These are phyloP conservation scores for Papilio gigon DNA, from an alignment of 2,888 invertebrate species.

Conservation along the genomic window DNA sequence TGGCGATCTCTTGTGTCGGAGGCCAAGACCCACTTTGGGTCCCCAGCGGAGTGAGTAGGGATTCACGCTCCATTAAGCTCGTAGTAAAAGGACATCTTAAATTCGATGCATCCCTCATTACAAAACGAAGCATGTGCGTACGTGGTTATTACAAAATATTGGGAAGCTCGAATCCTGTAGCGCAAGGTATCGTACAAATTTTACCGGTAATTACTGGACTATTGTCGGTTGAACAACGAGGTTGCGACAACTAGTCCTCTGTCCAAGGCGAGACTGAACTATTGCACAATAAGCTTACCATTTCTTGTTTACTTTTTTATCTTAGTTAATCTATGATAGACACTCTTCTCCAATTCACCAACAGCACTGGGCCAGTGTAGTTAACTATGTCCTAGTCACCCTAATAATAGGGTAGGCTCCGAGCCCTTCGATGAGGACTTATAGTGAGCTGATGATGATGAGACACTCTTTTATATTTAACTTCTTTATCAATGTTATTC, in stretches of 20 bases:
- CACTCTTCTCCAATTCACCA: neutral
- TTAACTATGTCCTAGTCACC: no score
- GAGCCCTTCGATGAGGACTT: no score
- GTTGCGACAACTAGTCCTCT: slow-evolving; percentile 35
- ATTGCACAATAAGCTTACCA: slow-evolving; percentile 19
- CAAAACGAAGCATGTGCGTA: slow-evolving; percentile 19
- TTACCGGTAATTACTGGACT: slow-evolving; percentile 24
- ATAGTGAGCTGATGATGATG: no score
- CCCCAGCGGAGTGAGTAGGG: no score
- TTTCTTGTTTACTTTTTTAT: slow-evolving; percentile 11
- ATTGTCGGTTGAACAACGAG: slow-evolving; percentile 20
- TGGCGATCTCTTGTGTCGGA: no score
- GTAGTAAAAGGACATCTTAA: slow-evolving; percentile 16
- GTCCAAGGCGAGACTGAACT: slow-evolving; percentile 15
- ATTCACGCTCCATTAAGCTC: slow-evolving; percentile 23
- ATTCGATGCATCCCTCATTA: slow-evolving; percentile 7
- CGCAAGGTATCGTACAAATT: slow-evolving; percentile 9
- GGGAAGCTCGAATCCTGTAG: slow-evolving; percentile 25
- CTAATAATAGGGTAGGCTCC: no score
- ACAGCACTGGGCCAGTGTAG: no score
- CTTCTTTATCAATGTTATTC: no score
- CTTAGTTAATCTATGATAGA: neutral
- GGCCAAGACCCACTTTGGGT: no score
- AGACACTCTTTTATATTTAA: no score
- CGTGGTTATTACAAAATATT: slow-evolving; percentile 18